Percentiles rank a stretch among this genome's conserved stretches.
phyloP scores from a whole-genome alignment of 2,888 invertebrate species.

The Caenorhabditis zanzibari region DNA sequence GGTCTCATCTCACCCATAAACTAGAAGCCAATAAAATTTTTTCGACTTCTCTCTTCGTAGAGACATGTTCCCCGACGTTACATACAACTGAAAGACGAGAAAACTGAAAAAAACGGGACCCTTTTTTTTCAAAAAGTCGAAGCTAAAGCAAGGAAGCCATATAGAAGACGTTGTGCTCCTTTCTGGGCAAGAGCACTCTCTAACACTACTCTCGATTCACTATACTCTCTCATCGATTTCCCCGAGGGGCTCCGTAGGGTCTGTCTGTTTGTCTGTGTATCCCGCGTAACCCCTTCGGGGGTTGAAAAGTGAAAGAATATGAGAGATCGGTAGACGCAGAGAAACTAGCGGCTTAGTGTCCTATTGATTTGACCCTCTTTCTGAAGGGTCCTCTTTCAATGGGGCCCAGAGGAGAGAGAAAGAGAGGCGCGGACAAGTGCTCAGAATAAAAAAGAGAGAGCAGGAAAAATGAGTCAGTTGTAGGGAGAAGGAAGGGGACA shows the following conservation, averaged over 20 bases:
- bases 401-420: neutral
- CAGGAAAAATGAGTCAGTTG: neutral
- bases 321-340: constrained; percentile 19
- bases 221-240: constrained; percentile 27
- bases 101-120: neutral
- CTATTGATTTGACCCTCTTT: no score
- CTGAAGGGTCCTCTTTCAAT: neutral
- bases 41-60: neutral
- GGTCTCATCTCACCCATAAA: no score
- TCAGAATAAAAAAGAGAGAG: neutral
- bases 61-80: neutral
- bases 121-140: neutral
- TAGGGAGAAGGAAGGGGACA: neutral
- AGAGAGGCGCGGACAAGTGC: no score
- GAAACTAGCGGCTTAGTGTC: neutral
- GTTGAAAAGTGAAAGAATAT: constrained; percentile 15
- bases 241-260: neutral
- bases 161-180: neutral
- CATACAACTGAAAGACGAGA: neutral
- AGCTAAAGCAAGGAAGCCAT: neutral
- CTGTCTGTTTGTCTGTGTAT: neutral
- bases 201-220: constrained; percentile 3
- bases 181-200: neutral
- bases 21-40: constrained; percentile 12
- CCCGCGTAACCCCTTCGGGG: constrained; percentile 9